Base-by-base conservation (phyloP, 2,888 invertebrate genomes). In the Tuberolachnus salignus region DNA sequence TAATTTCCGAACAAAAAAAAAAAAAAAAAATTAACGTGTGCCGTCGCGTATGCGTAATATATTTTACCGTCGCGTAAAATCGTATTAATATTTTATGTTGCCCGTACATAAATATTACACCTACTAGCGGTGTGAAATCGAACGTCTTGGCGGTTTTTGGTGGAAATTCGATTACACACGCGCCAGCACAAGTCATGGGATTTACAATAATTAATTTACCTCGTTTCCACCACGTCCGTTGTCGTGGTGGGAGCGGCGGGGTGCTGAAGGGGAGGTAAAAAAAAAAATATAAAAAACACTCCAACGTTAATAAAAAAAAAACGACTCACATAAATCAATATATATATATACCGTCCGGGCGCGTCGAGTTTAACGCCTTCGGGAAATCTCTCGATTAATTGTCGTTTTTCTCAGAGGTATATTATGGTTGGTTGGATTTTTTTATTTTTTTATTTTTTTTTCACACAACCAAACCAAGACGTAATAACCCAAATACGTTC, bases 341-440 rank as follows among this genome's bases (percentile, higher is more conserved):
- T n/a, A n/a, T n/a, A n/a, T n/a, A n/a, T n/a, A n/a, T n/a, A n/a
- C n/a, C 53, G 19, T 19, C 8, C 51, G 19, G 1, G 46, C 26
- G 23, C 57, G 26, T 57, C 13, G 14, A 23, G 46, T 51, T 51
- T 51, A 13, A 34, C 42, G 57, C 70, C 70, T 44, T 9, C 57
- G 57, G 70, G 57, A 70, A 21, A 44, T 26, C 21, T 71, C 44
- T 21, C 44, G 44, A 26, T 44, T 71, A 71, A 71, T 71, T 71
- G 70, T 71, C 23, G 46, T 71, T 71, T 71, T 71, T 57, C 57
- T 71, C 70, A 46, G 70, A 46, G 23, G 53, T n/a, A n/a, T n/a
- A n/a, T n/a, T n/a, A n/a, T n/a, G n/a, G 44, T n/a, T 11, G n/a
- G 14, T 34, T 14, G 19, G 44, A n/a, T 67, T 51, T 2, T 44